Base-by-base conservation (phyloP, 23 tunicate species). In the Halocynthia aurantium region DNA sequence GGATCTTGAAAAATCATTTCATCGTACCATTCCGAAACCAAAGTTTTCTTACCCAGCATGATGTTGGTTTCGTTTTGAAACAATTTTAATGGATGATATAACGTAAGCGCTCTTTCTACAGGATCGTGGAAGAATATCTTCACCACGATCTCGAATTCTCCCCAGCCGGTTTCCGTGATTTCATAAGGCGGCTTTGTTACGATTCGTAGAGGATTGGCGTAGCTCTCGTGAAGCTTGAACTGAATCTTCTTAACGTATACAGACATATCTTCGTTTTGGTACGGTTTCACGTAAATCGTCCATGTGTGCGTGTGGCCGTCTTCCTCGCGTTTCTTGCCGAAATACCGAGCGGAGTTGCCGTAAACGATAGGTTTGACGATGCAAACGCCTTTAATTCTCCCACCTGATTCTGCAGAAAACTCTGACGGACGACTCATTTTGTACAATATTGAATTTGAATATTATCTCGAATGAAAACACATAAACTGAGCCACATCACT, bases 1-100 rank as follows among this genome's bases (percentile, higher is more conserved):
- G 98, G 98, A 76, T 93, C 93, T 77, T 83, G 93, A 63, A 93
- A 93, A n/a, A 93, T 84, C 89, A 93, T 87, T 73, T 93, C 98
- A 70, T 93, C 98, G 73, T 93, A 93, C 66, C 78, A 69, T 55
- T 93, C 98, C 31, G 90, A 87, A 31, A 84, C 78, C 40, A 92
- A 77, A 13, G 81, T 81, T 50, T 86, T 86, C 67, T 86, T 92
- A 15, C 87, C 83, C 6, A 84, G 15, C 62, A 86, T 74, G 18
- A 84, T 84, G 61, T 82, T 92, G 31, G 57, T 79, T 50, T 82
- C 98, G 58, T 91, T 82, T 55, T 84, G 94, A 80, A 87, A 87
- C 5, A 93, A 76, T 60, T 81, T 80, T 53, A 93, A 55, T 7
- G 87, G 88, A 76, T 93, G 98, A 57, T 87, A 87, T 18, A 93